These are phyloP conservation scores for Ophion ventricosus DNA, from an alignment of 2,888 invertebrate species.

Conservation along the genomic window DNA sequence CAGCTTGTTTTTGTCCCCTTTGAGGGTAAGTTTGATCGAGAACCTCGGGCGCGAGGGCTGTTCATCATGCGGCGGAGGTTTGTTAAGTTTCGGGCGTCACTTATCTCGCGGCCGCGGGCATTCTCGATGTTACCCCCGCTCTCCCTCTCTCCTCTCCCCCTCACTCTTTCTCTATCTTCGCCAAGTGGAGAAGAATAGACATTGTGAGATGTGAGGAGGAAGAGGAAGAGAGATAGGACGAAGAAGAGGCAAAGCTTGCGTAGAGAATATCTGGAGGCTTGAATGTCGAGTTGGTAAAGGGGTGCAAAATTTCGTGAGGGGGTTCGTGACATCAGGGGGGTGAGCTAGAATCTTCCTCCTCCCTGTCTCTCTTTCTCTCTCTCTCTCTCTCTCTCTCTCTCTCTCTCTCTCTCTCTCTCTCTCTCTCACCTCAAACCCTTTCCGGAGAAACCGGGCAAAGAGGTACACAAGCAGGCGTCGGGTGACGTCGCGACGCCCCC, in stretches of 20 bases:
- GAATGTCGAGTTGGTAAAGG: conserved; percentile 57
- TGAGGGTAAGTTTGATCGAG: conserved; percentile 59
- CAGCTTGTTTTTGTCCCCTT: conserved; percentile 21
- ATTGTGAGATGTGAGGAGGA: conserved; percentile 60
- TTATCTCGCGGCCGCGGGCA: conserved; percentile 76
- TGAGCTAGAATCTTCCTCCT: conserved; percentile 41
- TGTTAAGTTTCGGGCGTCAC: conserved; percentile 80
- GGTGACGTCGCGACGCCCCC: conserved; percentile 80
- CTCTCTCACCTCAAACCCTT: background rate
- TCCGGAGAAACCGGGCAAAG: conserved; percentile 43
- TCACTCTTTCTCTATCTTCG: background rate
- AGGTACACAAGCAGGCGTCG: conserved; percentile 74
- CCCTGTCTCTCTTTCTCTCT: conserved; percentile 12
- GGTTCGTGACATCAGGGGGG: conserved; percentile 51
- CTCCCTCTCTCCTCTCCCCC: conserved; percentile 11
- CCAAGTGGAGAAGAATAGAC: conserved; percentile 19
- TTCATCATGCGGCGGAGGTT: conserved; percentile 68
- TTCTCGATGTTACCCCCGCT: conserved; percentile 45
- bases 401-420: background rate
- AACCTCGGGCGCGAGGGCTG: conserved; percentile 40
- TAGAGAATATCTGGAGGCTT: conserved; percentile 35
- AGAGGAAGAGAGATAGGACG: conserved; percentile 60
- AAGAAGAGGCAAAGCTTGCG: conserved; percentile 35
- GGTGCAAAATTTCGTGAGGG: conserved; percentile 65
- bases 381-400: conserved; percentile 24